Evolutionary conservation across 2,797 vertebrate species (phyloP).

Genomic region (Gymnoscopelus microlampas): DNA sequence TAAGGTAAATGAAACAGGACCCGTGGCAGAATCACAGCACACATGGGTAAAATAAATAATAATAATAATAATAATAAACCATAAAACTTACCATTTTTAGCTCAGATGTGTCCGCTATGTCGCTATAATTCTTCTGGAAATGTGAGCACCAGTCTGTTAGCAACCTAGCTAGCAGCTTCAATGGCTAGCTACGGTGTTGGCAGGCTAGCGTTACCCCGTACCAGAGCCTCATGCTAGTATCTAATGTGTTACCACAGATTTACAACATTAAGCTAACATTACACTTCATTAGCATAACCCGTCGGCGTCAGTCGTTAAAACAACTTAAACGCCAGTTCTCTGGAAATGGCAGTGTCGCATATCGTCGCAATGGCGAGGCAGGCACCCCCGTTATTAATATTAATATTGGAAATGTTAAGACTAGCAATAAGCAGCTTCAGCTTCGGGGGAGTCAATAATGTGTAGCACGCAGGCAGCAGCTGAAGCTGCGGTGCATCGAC

Average conservation of each 20-base stretch:
- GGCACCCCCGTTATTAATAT: no score
- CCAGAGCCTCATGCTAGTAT: constrained; percentile 52
- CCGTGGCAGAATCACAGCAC: neutral
- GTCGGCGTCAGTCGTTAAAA: no score
- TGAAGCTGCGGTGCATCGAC: no score
- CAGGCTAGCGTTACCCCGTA: constrained; percentile 55
- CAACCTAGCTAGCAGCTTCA: constrained; percentile 41
- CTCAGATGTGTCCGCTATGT: constrained; percentile 44
- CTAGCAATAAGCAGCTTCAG: no score
- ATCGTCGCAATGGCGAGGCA: no score
- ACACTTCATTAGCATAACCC: neutral
- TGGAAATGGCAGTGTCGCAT: no score
- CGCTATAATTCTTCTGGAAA: constrained; percentile 48
- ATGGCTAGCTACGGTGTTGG: constrained; percentile 67
- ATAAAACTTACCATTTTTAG: constrained; percentile 78
- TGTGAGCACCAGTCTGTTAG: constrained; percentile 53
- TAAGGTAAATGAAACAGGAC: constrained; percentile 5
- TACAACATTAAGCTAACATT: neutral
- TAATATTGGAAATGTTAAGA: no score
- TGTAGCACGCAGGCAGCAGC: no score
- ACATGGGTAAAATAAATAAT: constrained; percentile 29
- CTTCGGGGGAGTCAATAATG: no score
- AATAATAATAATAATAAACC: neutral
- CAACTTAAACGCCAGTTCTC: no score
- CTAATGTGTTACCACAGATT: no score